A percentile compares a stretch with the other conserved stretches of the same genome.
Conservation (phyloP, 1,140 invertebrate genomes). For the Megalopta genalis region DNA sequence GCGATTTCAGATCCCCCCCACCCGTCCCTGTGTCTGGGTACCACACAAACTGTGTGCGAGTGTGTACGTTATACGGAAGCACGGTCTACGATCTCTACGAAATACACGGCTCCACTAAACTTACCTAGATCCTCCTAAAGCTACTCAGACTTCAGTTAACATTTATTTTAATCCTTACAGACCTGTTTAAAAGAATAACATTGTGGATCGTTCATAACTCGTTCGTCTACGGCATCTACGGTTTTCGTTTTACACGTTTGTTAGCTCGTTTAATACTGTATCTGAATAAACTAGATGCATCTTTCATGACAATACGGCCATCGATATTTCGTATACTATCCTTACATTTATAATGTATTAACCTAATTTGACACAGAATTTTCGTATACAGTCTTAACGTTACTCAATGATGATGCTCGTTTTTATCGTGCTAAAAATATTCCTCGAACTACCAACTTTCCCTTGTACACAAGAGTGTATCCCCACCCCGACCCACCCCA, state of each 20-base stretch:
- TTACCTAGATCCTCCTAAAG: slow-evolving; percentile 64
- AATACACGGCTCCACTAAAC: slow-evolving; percentile 61
- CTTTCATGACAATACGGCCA: slow-evolving; percentile 37
- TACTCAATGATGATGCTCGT: slow-evolving; percentile 66
- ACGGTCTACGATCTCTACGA: slow-evolving; percentile 67
- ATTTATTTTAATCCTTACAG: slow-evolving; percentile 63
- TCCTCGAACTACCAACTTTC: slow-evolving; percentile 65
- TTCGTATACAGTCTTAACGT: slow-evolving; percentile 75
- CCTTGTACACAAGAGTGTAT: slow-evolving; percentile 35
- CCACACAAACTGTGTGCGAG: slow-evolving; percentile 51
- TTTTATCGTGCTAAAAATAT: slow-evolving; percentile 69
- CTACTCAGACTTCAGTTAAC: slow-evolving; percentile 75
- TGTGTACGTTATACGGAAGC: slow-evolving; percentile 68
- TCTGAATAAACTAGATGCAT: slow-evolving; percentile 54
- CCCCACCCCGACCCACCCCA: no score
- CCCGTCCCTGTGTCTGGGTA: slow-evolving; percentile 4
- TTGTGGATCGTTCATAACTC: slow-evolving; percentile 56
- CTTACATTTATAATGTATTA: slow-evolving; percentile 53
- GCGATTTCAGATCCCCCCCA: neutral
- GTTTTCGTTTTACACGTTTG: slow-evolving; percentile 30
- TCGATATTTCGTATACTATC: slow-evolving; percentile 34
- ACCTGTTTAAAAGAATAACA: slow-evolving; percentile 66
- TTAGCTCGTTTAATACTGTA: slow-evolving; percentile 58
- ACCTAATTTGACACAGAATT: slow-evolving; percentile 75
- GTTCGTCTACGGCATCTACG: slow-evolving; percentile 50